Base-by-base conservation (phyloP, 2,113 vertebrate species). In the Arenaria interpres region DNA sequence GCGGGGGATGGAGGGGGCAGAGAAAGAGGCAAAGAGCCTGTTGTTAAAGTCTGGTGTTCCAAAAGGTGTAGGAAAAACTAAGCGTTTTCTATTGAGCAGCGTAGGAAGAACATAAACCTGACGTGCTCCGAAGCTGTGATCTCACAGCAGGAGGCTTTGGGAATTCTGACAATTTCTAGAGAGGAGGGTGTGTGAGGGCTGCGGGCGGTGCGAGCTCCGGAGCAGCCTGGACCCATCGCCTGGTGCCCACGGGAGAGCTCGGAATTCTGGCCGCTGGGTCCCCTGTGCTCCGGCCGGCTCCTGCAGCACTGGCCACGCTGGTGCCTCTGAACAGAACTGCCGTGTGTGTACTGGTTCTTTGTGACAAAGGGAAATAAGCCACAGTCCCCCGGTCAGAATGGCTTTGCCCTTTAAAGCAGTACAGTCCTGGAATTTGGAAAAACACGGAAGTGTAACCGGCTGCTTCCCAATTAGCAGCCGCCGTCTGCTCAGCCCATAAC, bases 231-330 rank as follows among this genome's bases (percentile, higher is more conserved):
- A 4, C 45, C 60, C 33, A 0, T 5, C 5, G 6, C 59, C 37
- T 4, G 6, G 32, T 3, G 14, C 2, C 64, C 3, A 14, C 15
- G 3, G 7, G 4, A 48, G 46, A 17, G 68, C 56, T 11, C 2
- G 24, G 73, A 4, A 6, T 8, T 16, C 4, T 25, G 5, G 1
- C 11, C 6, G 21, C 74, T 4, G 11, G 72, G 33, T 32, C 1
- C 24, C 32, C 32, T 16, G 48, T 17, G 28, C 53, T 53, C 51
- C 48, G 11, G 22, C 8, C 0, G 7, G 27, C 66, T 43, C 25
- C 6, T 15, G 2, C 2, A 4, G 6, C 20, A 5, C 78, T 1
- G n/a, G 57, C 69, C 8, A 0, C 4, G 23, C 56, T 39, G 3
- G 1, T 15, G 28, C 46, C 48, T 22, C 68, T 11, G 23, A 48